A percentile compares a stretch with the other conserved stretches of the same genome.
phyloP scores from a whole-genome alignment of 2,888 invertebrate genomes.

The Cheiracanthium punctorium region DNA sequence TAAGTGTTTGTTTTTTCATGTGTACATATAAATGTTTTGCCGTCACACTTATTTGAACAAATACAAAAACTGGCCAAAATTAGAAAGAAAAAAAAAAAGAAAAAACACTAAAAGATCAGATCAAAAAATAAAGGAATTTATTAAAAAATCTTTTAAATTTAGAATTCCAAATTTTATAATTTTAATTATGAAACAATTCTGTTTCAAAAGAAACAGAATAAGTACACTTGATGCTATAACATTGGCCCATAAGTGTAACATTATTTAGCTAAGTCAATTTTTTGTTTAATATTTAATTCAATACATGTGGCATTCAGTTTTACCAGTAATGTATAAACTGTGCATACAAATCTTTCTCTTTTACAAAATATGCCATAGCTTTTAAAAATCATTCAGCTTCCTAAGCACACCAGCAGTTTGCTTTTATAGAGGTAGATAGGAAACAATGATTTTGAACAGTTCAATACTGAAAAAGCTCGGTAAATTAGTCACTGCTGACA shows the following conservation, averaged over 20 bases:
- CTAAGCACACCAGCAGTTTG: neutral
- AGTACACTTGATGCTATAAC: slow-evolving; percentile 15
- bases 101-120: neutral
- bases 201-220: neutral
- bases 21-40: neutral
- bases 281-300: too few species aligned
- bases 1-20: neutral
- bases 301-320: neutral
- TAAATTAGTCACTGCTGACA: neutral
- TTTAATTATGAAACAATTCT: neutral
- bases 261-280: neutral
- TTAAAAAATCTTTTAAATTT: slow-evolving; percentile 8
- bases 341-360: neutral
- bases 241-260: slow-evolving; percentile 17
- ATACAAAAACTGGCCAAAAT: slow-evolving; percentile 9
- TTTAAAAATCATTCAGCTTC: slow-evolving; percentile 1
- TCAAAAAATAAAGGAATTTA: slow-evolving; percentile 12
- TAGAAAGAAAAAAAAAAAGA: neutral
- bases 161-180: neutral
- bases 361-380: neutral
- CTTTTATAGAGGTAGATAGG: neutral
- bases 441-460: slow-evolving; percentile 5
- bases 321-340: neutral
- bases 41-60: neutral
- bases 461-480: slow-evolving; percentile 10